Base-by-base conservation (phyloP, 2,113 vertebrate genomes). In the Isichthys henryi region DNA sequence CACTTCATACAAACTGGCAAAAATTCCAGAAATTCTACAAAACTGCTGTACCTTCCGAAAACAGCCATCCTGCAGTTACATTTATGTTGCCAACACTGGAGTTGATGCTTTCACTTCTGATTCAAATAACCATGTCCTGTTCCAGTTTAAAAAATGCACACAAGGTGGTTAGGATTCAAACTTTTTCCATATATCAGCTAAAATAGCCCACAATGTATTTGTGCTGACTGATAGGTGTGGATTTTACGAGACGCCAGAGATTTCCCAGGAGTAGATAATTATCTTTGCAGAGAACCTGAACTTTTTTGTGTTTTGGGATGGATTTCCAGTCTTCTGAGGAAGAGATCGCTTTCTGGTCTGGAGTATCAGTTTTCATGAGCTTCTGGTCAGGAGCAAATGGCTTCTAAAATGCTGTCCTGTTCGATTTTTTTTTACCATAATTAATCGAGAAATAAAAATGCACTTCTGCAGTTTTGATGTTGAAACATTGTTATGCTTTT, bases 171-270 rank as follows among this genome's bases (percentile, higher is more conserved):
- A 45, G 21, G 74, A 48, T 77, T 88, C 39, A 46, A 48, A 86
- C 88, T 70, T 45, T 91, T 92, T 91, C 83, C 90, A 89, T 58
- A 49, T 11, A 49, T 27, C n/a, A 82, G 87, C 77, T 92, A 91
- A 91, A 89, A 92, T 88, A 9, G 21, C 39, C 89, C 66, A 88
- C 70, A n/a, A 74, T 88, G 87, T 66, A 91, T 93, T 92, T 19
- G 88, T 87, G 66, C 58, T 58, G 15, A 86, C 49, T 52, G 83
- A 89, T 89, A 91, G 88, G 58, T 89, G 88, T 77, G 88, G 77
- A 90, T 90, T 87, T 90, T 91, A 88, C 74, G 88, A 92, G 90
- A 92, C 90, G 91, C 90, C 74, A 87, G 86, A 92, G 88, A 92
- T 89, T 91, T 56, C 86, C 86, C 17, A 11, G 88, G 91, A 89